Base-by-base conservation (phyloP, 2,888 invertebrate species). In the Hydraecia micacea region DNA sequence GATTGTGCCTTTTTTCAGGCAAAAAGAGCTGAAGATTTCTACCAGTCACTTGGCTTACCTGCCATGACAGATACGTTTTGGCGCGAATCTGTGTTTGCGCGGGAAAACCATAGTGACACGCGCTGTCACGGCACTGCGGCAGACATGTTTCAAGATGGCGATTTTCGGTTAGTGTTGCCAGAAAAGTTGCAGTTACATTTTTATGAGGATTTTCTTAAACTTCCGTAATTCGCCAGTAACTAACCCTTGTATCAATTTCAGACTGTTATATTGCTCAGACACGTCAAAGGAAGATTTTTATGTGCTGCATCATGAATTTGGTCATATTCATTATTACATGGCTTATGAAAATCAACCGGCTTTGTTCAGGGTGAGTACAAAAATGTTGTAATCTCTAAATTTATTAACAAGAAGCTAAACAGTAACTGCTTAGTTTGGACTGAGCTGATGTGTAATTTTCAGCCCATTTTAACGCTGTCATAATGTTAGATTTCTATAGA, bases 321-420 rank as follows among this genome's bases (percentile, higher is more conserved):
- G 98, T 0, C 98, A 98, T 86, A 97, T 98, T 58, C 97, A 98
- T 70, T 98, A 98, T 90, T 98, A 97, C 87, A 98, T 98, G 97
- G 97, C 98, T 0, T 98, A 98, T 87, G 92, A 97, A 70, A 91
- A 97, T 70, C 97, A 98, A 90, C 97, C 98, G 0, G 94, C 97
- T 1, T 91, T 98, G 77, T 98, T 97, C 90, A 97, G 97, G 93
- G 98, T 98, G 93, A 94, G 93, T 49, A 15, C 2, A 36, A 60
- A 25, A 9, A 15, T 2, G 0, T 5, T 15, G 46, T 52, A 25
- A 52, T 25, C 2, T 8, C 52, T 21, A 7, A 52, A 8, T 21
- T 21, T 0, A 52, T 52, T 2, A 52, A 8, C 21, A 8, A 21
- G 52, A 52, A 52, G 8, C 8, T 52, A 52, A 52, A 21, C 1